Evolutionary conservation across 2,888 invertebrate species (phyloP).

Genomic region (Chorisops tibialis): DNA sequence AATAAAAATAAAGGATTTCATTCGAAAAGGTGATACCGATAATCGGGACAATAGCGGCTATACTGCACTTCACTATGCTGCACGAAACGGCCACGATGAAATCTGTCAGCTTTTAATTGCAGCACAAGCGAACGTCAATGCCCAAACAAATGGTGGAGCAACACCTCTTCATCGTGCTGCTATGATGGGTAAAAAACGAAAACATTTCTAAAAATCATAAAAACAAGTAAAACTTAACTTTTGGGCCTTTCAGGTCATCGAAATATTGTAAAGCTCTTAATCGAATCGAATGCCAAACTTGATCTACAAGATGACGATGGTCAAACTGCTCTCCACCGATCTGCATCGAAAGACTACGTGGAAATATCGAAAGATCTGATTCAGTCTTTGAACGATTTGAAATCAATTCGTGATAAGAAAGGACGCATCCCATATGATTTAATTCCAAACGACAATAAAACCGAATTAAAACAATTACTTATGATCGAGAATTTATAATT

Average conservation of each 20-base stretch:
- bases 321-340: slow-evolving; percentile 76
- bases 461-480: slow-evolving; percentile 26
- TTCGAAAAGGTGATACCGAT: slow-evolving; percentile 61
- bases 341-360: slow-evolving; percentile 57
- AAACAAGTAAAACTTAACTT: background rate
- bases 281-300: slow-evolving; percentile 62
- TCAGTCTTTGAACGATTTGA: slow-evolving; percentile 41
- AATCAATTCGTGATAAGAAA: slow-evolving; percentile 51
- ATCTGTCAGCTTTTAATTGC: slow-evolving; percentile 68
- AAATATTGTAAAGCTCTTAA: slow-evolving; percentile 64
- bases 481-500: background rate
- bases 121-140: slow-evolving; percentile 70
- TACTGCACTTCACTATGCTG: slow-evolving; percentile 85
- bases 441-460: slow-evolving; percentile 37
- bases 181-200: slow-evolving; percentile 57
- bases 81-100: slow-evolving; percentile 70
- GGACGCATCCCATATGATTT: slow-evolving; percentile 53
- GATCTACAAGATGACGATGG: slow-evolving; percentile 72
- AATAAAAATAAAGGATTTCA: slow-evolving; percentile 59
- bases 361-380: slow-evolving; percentile 45
- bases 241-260: slow-evolving; percentile 55
- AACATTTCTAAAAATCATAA: background rate
- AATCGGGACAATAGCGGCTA: slow-evolving; percentile 73
- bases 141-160: slow-evolving; percentile 72
- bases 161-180: slow-evolving; percentile 83